Evolutionary conservation across 2,113 vertebrate genomes (phyloP).

Genomic region (Rhabdomys dilectus): DNA sequence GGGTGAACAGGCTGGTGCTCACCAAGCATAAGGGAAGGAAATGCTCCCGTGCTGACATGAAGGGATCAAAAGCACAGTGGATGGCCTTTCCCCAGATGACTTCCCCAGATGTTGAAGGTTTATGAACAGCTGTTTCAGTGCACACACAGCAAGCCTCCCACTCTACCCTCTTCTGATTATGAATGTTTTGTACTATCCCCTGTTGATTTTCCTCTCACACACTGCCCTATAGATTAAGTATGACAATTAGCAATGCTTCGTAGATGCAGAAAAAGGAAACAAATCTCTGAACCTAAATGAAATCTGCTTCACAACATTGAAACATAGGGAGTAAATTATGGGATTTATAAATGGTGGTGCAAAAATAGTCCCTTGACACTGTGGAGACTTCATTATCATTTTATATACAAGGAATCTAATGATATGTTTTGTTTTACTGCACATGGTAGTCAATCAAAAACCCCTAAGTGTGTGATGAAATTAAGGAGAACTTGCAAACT

Average conservation of each 20-base stretch:
- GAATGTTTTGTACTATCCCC: constrained; percentile 38
- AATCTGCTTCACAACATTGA: constrained; percentile 27
- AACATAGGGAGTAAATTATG: constrained; percentile 56
- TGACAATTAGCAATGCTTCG: constrained; percentile 62
- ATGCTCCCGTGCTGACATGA: not conserved
- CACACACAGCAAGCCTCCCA: constrained; percentile 33
- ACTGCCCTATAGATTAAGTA: constrained; percentile 63
- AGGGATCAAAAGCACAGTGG: constrained; percentile 51
- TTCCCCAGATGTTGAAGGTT: constrained; percentile 69
- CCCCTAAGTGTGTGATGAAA: not conserved
- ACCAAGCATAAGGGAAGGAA: constrained; percentile 35
- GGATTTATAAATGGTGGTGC: constrained; percentile 40
- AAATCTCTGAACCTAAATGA: constrained; percentile 48
- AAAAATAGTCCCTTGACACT: constrained; percentile 1
- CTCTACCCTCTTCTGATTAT: constrained; percentile 26
- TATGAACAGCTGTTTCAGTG: constrained; percentile 65
- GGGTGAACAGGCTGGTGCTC: not conserved
- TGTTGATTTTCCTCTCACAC: constrained; percentile 24
- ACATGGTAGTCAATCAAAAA: not conserved
- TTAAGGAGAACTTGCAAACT: not conserved
- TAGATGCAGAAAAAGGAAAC: constrained; percentile 33
- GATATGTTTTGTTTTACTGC: not conserved
- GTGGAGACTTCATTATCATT: not conserved
- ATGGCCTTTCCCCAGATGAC: constrained; percentile 68
- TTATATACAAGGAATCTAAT: constrained; percentile 30